Percentiles rank a stretch among this genome's conserved stretches.
phyloP scores from a whole-genome alignment of 2,113 vertebrate genomes.

The Callipepla californica region DNA sequence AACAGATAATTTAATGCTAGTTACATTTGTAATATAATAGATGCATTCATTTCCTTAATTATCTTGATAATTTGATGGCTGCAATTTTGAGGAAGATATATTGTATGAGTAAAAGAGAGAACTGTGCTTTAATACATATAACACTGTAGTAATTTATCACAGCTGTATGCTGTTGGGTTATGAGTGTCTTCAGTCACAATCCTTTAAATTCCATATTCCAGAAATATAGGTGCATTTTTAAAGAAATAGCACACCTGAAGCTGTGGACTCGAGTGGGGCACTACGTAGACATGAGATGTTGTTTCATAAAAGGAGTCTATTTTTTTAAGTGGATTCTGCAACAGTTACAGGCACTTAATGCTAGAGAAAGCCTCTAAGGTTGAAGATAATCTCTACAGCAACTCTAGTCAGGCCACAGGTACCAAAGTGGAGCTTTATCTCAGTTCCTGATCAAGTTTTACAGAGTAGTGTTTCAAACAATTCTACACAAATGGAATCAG shows the following conservation, averaged over 20 bases:
- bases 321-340: constrained; percentile 72
- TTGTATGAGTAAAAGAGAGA: background rate
- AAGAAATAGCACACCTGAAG: background rate
- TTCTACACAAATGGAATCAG: constrained; percentile 79
- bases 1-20: background rate
- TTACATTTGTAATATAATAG: background rate
- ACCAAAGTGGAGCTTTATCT: constrained; percentile 75
- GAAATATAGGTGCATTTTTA: background rate
- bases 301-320: constrained; percentile 16
- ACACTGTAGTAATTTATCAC: background rate
- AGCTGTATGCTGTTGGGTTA: background rate
- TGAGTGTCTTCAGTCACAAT: background rate
- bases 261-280: background rate
- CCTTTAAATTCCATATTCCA: background rate
- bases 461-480: constrained; percentile 78
- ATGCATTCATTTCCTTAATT: background rate
- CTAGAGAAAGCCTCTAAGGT: constrained; percentile 69
- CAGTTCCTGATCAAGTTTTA: constrained; percentile 74
- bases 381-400: constrained; percentile 61
- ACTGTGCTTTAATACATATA: background rate
- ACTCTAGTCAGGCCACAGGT: constrained; percentile 59
- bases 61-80: background rate
- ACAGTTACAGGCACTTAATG: constrained; percentile 52
- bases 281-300: background rate
- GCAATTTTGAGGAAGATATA: background rate